phyloP scores from a whole-genome alignment of 2,113 vertebrate genomes.

The Megalops atlanticus region DNA sequence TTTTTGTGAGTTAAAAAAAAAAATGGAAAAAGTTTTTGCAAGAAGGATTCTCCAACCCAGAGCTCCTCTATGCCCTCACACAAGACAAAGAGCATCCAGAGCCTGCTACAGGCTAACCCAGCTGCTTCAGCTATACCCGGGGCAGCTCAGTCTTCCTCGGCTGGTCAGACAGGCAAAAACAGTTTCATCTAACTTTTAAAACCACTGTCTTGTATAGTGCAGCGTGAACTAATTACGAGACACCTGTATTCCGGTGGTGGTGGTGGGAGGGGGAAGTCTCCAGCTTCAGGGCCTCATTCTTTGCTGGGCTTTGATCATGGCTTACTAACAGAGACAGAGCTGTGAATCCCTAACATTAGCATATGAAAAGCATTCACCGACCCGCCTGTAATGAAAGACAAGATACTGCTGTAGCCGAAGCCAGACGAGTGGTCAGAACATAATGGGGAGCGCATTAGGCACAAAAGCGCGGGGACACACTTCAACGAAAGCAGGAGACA shows the following conservation, averaged over 20 bases:
- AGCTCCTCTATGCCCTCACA: too few relatives aligned
- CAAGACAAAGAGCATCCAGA: too few relatives aligned
- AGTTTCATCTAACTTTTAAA: not conserved
- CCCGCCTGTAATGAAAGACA: slow-evolving; percentile 1
- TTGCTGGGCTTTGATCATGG: slow-evolving; percentile 27
- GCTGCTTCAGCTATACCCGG: too few relatives aligned
- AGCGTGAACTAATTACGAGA: not conserved
- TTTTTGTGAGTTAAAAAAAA: not conserved
- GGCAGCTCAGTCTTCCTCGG: not conserved
- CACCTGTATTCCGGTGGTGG: slow-evolving; percentile 26
- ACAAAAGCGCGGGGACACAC: not conserved
- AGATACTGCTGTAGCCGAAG: not conserved
- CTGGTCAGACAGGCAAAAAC: not conserved
- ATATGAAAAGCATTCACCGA: not conserved
- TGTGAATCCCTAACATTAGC: not conserved
- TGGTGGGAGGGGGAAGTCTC: not conserved
- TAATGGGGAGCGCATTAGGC: not conserved
- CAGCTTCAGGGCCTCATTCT: not conserved
- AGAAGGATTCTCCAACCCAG: too few relatives aligned
- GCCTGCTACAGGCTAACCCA: too few relatives aligned
- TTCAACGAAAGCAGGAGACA: slow-evolving; percentile 3
- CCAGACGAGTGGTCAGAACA: not conserved
- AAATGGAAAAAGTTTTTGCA: not conserved
- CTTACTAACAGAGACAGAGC: not conserved
- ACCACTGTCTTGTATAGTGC: too few relatives aligned